phyloP scores from a whole-genome alignment of 2,113 vertebrate species.

The Rhabdomys dilectus region DNA sequence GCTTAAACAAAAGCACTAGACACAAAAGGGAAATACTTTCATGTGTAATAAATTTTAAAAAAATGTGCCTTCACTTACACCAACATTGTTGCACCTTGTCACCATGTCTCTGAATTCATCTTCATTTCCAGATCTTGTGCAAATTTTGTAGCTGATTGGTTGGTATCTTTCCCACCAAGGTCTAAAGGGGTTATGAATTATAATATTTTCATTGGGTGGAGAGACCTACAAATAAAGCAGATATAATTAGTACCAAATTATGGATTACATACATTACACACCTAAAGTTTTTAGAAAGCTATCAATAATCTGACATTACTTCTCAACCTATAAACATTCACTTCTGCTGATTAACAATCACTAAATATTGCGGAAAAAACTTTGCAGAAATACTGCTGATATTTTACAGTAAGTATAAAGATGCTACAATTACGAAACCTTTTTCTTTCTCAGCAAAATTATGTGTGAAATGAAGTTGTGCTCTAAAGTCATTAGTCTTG shows the following conservation, averaged over 20 bases:
- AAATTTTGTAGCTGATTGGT: constrained; percentile 94
- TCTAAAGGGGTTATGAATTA: constrained; percentile 87
- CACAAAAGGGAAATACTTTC: neutral
- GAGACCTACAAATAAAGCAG: constrained; percentile 89
- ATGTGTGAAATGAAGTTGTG: neutral
- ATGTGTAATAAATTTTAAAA: neutral
- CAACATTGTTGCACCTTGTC: constrained; percentile 95
- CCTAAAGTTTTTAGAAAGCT: neutral
- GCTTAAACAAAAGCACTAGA: neutral
- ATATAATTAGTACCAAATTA: neutral
- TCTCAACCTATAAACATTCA: neutral
- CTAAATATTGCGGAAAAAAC: neutral
- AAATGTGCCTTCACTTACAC: constrained; percentile 87
- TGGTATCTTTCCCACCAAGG: constrained; percentile 98
- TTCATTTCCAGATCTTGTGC: constrained; percentile 94
- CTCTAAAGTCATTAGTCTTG: neutral
- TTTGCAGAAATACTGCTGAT: neutral
- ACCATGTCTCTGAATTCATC: constrained; percentile 94
- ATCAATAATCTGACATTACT: neutral
- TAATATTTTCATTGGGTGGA: constrained; percentile 93
- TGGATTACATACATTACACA: neutral
- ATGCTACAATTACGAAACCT: neutral
- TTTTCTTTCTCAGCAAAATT: neutral
- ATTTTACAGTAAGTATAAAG: neutral
- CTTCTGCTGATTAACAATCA: neutral